Conservation (phyloP, 2,888 invertebrate species). For the Alentia gelatinosa region DNA sequence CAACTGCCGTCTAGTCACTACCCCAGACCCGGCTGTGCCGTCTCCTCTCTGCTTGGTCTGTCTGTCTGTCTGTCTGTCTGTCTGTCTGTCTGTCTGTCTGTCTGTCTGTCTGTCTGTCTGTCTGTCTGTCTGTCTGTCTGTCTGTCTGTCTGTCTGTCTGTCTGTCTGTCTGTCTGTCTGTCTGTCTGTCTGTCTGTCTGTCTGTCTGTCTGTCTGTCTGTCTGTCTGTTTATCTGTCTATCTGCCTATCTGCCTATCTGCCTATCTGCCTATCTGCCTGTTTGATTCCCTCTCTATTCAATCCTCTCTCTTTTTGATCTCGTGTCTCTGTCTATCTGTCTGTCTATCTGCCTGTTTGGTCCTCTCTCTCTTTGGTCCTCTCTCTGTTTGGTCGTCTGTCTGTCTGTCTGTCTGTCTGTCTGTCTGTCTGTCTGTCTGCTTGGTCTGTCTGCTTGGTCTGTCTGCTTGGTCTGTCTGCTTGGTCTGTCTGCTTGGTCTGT, state of each 20-base stretch:
- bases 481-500: no score
- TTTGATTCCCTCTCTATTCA: neutral
- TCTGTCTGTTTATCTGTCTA: no score
- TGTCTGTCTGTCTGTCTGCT: no score
- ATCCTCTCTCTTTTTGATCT: neutral
- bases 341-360: no score
- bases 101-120: constrained; percentile 60
- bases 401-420: no score
- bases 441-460: no score
- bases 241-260: no score
- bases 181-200: constrained; percentile 64
- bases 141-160: constrained; percentile 62
- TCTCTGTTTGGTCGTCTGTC: neutral
- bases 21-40: neutral
- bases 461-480: no score
- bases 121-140: constrained; percentile 63
- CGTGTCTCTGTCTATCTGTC: no score
- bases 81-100: constrained; percentile 62
- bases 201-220: constrained; percentile 59
- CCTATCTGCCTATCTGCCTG: no score
- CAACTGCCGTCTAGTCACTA: neutral
- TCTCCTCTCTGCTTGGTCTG: constrained; percentile 37
- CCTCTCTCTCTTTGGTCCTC: neutral
- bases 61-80: constrained; percentile 62
- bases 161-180: constrained; percentile 63